Evolutionary conservation across 2,797 vertebrate species (phyloP).

Genomic region (Xerus rutilus): DNA sequence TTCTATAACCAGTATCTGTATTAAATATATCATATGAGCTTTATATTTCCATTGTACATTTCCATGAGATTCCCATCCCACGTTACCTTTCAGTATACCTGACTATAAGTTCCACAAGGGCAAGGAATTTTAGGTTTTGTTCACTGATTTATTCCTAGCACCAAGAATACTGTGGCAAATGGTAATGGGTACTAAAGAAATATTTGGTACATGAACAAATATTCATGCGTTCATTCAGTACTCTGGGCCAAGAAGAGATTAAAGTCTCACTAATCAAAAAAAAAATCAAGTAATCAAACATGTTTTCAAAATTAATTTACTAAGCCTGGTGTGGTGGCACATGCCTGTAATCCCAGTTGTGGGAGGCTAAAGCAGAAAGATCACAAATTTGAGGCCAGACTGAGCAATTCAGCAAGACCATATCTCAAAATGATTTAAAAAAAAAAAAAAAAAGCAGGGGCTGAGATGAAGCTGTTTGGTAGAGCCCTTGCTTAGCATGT

Average conservation of each 20-base stretch:
- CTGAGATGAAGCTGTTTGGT: neutral
- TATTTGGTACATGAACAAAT: neutral
- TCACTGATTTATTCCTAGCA: neutral
- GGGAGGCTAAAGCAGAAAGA: neutral
- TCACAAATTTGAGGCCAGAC: neutral
- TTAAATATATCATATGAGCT: neutral
- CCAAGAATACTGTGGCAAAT: neutral
- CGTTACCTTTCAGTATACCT: neutral
- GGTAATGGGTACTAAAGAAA: neutral
- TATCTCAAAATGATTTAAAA: too few species aligned
- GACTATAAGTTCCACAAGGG: neutral
- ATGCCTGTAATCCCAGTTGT: neutral
- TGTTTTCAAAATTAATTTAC: conserved; percentile 48
- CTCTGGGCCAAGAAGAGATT: conserved; percentile 24
- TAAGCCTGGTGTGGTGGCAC: neutral
- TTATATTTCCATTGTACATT: neutral
- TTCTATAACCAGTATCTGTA: neutral
- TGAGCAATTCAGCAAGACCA: neutral
- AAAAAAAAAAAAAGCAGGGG: too few species aligned
- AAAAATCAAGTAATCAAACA: neutral
- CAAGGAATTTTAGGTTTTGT: neutral
- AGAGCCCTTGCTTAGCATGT: too few species aligned
- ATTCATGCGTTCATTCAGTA: neutral
- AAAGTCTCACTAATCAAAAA: conserved; percentile 11
- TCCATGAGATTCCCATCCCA: neutral